Evolutionary conservation across 2,888 invertebrate species (phyloP).

Genomic region (Perithous albicinctus): DNA sequence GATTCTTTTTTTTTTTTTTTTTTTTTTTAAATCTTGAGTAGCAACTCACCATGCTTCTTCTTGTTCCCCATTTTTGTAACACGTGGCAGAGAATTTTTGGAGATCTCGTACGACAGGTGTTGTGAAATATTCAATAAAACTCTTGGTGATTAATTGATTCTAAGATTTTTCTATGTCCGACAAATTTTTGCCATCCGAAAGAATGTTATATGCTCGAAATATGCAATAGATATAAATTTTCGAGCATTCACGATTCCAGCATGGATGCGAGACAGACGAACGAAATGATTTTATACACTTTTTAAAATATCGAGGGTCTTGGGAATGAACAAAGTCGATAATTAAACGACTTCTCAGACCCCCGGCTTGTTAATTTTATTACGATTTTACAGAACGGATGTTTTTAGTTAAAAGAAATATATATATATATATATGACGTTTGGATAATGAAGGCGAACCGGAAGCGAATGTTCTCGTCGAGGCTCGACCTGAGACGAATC

Average conservation of each 20-base stretch:
- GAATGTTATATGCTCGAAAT: not conserved
- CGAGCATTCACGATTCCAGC: constrained; percentile 20
- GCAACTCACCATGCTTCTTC: constrained; percentile 73
- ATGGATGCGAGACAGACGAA: not conserved
- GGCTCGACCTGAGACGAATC: constrained; percentile 11
- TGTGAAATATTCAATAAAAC: too few relatives aligned
- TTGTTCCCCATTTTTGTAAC: constrained; percentile 70
- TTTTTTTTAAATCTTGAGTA: not conserved
- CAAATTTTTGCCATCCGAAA: not conserved
- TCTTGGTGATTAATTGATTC: too few relatives aligned
- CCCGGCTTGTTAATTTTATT: not conserved
- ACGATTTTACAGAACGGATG: not conserved
- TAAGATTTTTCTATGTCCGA: not conserved
- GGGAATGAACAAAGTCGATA: not conserved
- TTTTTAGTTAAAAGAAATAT: not conserved
- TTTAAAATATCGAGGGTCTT: not conserved
- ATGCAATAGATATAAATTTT: not conserved
- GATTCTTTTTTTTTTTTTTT: too few relatives aligned
- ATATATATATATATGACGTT: too few relatives aligned
- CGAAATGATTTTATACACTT: constrained; percentile 16
- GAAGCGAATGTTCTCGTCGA: not conserved
- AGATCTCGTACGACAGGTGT: constrained; percentile 12
- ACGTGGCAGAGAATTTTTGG: constrained; percentile 8
- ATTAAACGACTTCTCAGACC: not conserved
- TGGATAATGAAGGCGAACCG: constrained; percentile 18